A percentile compares a stretch with the other conserved stretches of the same genome.
phyloP scores from a whole-genome alignment of 2,113 vertebrate genomes.

The Panthera uncia region DNA sequence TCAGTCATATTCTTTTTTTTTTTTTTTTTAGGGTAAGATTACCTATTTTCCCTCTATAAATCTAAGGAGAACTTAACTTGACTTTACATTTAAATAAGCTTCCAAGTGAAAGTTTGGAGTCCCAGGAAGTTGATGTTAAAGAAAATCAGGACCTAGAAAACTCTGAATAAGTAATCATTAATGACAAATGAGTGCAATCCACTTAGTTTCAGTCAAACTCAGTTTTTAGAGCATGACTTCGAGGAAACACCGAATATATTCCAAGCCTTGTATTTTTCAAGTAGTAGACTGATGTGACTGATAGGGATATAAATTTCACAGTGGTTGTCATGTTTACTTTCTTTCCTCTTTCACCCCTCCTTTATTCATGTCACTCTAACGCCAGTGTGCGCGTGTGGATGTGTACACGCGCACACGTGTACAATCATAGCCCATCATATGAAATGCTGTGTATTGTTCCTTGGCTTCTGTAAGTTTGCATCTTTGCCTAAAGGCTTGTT shows the following conservation, averaged over 20 bases:
- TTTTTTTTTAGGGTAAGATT: not conserved
- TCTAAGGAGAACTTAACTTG: not conserved
- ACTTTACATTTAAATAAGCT: not conserved
- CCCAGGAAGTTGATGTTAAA: not conserved
- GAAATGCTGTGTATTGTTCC: not conserved
- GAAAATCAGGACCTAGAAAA: not conserved
- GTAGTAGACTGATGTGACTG: not conserved
- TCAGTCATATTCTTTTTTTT: not conserved
- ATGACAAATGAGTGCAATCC: not conserved
- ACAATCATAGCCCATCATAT: not conserved
- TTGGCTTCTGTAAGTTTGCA: not conserved
- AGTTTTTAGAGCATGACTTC: not conserved
- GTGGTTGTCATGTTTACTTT: not conserved
- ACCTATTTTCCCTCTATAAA: not conserved
- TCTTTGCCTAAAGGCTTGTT: not conserved
- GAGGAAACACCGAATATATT: not conserved
- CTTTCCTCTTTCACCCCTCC: not conserved
- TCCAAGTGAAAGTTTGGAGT: not conserved
- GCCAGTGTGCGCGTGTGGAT: not conserved
- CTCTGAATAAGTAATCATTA: not conserved
- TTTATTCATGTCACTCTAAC: not conserved
- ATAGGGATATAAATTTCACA: not conserved
- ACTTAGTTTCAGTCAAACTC: not conserved
- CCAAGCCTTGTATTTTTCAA: conserved; percentile 35
- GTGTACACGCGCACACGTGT: not conserved